Conservation (phyloP, 2,113 vertebrate genomes). For the Cacatua alba region DNA sequence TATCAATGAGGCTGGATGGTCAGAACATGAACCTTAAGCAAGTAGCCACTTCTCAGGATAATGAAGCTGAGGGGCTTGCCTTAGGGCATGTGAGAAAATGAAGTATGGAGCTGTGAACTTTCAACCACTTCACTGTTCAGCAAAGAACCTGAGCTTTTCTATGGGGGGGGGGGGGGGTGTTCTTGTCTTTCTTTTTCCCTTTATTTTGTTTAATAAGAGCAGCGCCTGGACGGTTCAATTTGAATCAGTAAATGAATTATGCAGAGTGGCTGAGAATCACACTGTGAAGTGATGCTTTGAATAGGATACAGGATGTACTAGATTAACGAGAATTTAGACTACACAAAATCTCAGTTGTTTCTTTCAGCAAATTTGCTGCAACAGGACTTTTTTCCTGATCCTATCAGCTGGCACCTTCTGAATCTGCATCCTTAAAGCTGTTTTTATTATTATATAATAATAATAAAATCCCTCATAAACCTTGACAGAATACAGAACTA, state of each 20-base stretch:
- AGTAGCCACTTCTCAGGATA: not conserved
- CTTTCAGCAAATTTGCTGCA: not conserved
- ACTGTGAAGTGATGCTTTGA: not conserved
- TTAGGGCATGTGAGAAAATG: not conserved
- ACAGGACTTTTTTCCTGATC: not conserved
- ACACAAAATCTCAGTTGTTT: not conserved
- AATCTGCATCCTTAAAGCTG: not conserved
- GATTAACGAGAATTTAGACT: not conserved
- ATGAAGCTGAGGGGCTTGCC: not conserved
- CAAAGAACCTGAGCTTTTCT: not conserved
- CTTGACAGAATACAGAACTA: not conserved
- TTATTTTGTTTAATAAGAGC: not conserved
- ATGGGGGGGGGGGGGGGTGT: too few species aligned
- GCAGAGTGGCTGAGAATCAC: not conserved
- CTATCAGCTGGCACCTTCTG: not conserved
- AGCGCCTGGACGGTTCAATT: not conserved
- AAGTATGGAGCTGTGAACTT: not conserved
- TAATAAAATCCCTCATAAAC: not conserved
- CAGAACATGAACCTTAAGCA: not conserved
- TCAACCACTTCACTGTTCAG: not conserved
- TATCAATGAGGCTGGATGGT: not conserved
- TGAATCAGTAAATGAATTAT: not conserved
- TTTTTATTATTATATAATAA: not conserved
- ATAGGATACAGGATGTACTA: not conserved
- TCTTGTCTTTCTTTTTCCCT: rapidly evolving